These are phyloP conservation scores for Chrysolina oricalcia DNA, from an alignment of 2,888 invertebrate species.

Conservation along the genomic window DNA sequence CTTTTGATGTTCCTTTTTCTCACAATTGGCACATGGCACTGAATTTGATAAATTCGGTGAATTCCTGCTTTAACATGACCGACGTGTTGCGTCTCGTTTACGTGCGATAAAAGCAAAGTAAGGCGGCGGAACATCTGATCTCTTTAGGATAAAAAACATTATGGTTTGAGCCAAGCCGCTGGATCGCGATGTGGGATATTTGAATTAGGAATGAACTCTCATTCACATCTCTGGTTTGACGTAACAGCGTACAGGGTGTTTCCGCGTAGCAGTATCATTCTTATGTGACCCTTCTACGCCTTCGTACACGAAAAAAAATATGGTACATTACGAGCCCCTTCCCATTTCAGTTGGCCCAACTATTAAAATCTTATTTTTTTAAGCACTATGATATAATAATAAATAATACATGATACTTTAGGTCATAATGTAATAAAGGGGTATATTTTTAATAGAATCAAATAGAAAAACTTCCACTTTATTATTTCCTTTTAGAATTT, in stretches of 20 bases:
- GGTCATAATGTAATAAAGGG: too few relatives aligned
- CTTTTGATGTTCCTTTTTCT: conserved; percentile 15
- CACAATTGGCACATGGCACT: conserved; percentile 24
- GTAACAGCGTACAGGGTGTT: not conserved
- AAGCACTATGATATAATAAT: too few relatives aligned
- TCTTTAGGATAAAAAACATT: conserved; percentile 10
- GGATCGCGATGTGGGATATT: conserved; percentile 10
- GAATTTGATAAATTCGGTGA: conserved; percentile 17
- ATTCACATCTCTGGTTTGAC: conserved; percentile 4
- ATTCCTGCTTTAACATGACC: conserved; percentile 52
- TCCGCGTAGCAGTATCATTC: too few relatives aligned
- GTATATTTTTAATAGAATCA: too few relatives aligned
- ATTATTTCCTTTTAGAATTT: too few relatives aligned
- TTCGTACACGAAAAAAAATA: too few relatives aligned
- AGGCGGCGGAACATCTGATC: conserved; percentile 36
- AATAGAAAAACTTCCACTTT: too few relatives aligned
- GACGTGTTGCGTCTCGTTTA: conserved; percentile 53
- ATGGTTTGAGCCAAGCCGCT: conserved; percentile 24
- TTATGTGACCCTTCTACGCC: too few relatives aligned
- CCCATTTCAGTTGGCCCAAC: too few relatives aligned
- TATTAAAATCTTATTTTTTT: too few relatives aligned
- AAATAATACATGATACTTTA: too few relatives aligned
- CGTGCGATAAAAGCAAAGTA: conserved; percentile 58
- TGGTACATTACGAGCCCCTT: too few relatives aligned
- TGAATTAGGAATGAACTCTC: conserved; percentile 19